Conservation (phyloP, 1,140 invertebrate species). For the Copidosoma floridanum region DNA sequence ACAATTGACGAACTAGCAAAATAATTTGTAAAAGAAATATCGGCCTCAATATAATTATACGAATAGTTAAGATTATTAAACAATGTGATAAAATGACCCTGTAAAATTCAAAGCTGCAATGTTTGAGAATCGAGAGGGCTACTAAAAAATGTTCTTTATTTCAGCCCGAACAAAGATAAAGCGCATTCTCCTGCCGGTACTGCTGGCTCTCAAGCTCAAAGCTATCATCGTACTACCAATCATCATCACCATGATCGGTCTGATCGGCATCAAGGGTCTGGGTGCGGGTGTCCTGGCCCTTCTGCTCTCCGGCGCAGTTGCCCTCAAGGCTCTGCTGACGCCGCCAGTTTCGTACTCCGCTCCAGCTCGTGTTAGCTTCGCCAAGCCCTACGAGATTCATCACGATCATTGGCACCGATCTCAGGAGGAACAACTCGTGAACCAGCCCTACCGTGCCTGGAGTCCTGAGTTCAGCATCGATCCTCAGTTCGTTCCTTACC, state of each 20-base stretch:
- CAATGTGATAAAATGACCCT: background rate
- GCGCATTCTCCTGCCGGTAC: slow-evolving; percentile 62
- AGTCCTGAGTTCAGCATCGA: slow-evolving; percentile 44
- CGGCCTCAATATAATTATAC: too few species aligned
- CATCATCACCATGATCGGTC: slow-evolving; percentile 60
- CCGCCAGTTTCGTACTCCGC: slow-evolving; percentile 28
- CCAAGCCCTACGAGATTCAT: slow-evolving; percentile 51
- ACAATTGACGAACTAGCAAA: too few species aligned
- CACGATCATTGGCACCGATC: slow-evolving; percentile 58
- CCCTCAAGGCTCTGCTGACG: slow-evolving; percentile 55
- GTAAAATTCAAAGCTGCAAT: background rate
- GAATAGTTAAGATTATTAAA: too few species aligned
- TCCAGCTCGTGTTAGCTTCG: slow-evolving; percentile 53
- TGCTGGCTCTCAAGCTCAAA: slow-evolving; percentile 65
- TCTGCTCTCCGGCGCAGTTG: slow-evolving; percentile 59
- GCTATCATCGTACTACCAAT: slow-evolving; percentile 64
- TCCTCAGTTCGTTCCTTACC: slow-evolving; percentile 39
- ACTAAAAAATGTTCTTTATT: slow-evolving; percentile 39
- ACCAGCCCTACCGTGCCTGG: slow-evolving; percentile 50
- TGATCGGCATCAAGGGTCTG: slow-evolving; percentile 66
- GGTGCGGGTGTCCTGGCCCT: slow-evolving; percentile 64
- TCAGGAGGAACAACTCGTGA: slow-evolving; percentile 40
- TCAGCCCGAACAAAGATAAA: slow-evolving; percentile 63
- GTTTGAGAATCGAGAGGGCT: background rate
- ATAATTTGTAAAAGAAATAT: too few species aligned